phyloP scores from a whole-genome alignment of 2,797 vertebrate genomes.

The Tadarida brasiliensis region DNA sequence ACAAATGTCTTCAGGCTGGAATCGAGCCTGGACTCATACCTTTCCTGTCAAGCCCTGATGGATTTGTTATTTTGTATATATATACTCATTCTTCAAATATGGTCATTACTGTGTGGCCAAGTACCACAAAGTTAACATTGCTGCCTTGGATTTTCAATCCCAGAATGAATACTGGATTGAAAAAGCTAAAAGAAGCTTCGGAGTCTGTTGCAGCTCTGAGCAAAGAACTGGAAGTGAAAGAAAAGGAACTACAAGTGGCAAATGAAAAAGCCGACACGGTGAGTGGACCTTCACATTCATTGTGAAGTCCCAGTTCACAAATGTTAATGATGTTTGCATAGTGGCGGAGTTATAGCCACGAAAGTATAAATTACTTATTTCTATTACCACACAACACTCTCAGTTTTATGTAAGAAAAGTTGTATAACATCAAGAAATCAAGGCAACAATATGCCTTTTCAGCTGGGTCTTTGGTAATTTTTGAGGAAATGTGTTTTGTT shows the following conservation, averaged over 20 bases:
- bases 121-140: neutral
- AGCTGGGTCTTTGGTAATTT: neutral
- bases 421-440: neutral
- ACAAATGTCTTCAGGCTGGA: neutral
- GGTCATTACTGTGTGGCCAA: neutral
- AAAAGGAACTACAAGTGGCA: slow-evolving; percentile 95
- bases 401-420: neutral
- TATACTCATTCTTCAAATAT: neutral
- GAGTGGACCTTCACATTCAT: slow-evolving; percentile 35
- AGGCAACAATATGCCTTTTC: neutral
- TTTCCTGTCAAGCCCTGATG: neutral
- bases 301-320: neutral
- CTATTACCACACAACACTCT: neutral
- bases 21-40: neutral
- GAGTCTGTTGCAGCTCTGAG: slow-evolving; percentile 95
- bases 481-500: neutral
- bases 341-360: neutral
- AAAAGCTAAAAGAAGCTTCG: slow-evolving; percentile 97
- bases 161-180: slow-evolving; percentile 96
- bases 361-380: neutral
- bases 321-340: accelerated
- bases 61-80: neutral
- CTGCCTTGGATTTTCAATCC: slow-evolving; percentile 69
- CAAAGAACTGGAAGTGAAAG: slow-evolving; percentile 95
- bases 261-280: slow-evolving; percentile 97